Conservation (phyloP, 2,113 vertebrate genomes). For the Seriola rivoliana region DNA sequence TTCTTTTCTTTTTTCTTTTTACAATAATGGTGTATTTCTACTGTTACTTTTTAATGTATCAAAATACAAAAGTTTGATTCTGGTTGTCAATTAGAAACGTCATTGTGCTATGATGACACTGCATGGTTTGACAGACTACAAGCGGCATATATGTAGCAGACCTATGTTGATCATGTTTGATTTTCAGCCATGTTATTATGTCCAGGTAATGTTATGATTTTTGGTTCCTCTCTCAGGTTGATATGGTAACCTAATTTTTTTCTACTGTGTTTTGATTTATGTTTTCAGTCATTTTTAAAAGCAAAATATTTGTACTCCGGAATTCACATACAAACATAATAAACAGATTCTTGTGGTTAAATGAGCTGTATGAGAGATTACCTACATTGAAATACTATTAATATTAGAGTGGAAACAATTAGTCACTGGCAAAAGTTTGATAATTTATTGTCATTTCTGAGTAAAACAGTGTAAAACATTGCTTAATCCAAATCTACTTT, state of each 20-base stretch:
- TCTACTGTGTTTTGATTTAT: constrained; percentile 77
- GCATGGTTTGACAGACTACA: constrained; percentile 75
- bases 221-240: constrained; percentile 82
- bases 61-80: constrained; percentile 65
- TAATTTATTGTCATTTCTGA: too few relatives aligned
- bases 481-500: too few relatives aligned
- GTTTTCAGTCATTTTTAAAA: constrained; percentile 77
- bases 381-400: accelerated
- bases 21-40: constrained; percentile 77
- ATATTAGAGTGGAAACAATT: too few relatives aligned
- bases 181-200: constrained; percentile 71
- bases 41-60: constrained; percentile 73
- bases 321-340: constrained; percentile 80
- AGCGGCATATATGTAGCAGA: constrained; percentile 82
- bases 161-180: constrained; percentile 70
- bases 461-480: too few relatives aligned
- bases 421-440: too few relatives aligned
- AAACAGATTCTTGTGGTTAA: constrained; percentile 78
- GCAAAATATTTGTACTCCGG: constrained; percentile 80
- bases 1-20: constrained; percentile 51
- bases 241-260: constrained; percentile 72
- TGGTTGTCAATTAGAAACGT: constrained; percentile 69
- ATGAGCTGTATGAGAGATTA: background rate
- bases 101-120: constrained; percentile 70
- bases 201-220: constrained; percentile 74